Evolutionary conservation across 1,140 invertebrate genomes (phyloP).

Genomic region (Drosophila seguyi): DNA sequence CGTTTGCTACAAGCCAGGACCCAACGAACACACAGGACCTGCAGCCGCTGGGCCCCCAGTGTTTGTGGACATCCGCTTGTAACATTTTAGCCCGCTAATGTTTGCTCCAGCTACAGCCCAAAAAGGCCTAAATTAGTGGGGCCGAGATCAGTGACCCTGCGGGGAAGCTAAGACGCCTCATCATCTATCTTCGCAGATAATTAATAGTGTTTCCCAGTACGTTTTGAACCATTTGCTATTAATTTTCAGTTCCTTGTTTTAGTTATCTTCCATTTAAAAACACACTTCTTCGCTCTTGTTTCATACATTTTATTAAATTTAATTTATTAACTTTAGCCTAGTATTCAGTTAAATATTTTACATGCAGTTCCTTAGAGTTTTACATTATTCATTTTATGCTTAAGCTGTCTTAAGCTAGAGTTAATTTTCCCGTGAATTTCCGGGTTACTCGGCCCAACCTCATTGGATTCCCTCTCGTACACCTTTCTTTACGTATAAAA

Average conservation of each 20-base stretch:
- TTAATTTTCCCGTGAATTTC: slow-evolving; percentile 8
- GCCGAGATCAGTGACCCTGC: slow-evolving; percentile 26
- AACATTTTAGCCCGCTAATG: slow-evolving; percentile 34
- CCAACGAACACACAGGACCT: slow-evolving; percentile 19
- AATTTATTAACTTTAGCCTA: slow-evolving; percentile 78
- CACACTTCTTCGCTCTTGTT: slow-evolving; percentile 9
- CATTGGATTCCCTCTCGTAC: not conserved
- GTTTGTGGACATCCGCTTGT: slow-evolving; percentile 62
- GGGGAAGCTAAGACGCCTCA: not conserved
- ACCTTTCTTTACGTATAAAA: slow-evolving; percentile 77
- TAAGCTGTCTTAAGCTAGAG: slow-evolving; percentile 15
- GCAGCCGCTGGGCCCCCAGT: not conserved
- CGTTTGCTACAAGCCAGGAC: slow-evolving; percentile 65
- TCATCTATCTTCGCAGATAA: not conserved
- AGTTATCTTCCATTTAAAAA: not conserved
- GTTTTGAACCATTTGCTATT: not conserved
- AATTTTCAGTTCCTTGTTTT: not conserved
- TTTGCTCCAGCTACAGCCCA: slow-evolving; percentile 28
- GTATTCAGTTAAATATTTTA: slow-evolving; percentile 76
- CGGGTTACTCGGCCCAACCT: slow-evolving; percentile 17
- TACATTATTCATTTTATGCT: slow-evolving; percentile 58
- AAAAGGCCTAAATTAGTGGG: slow-evolving; percentile 13
- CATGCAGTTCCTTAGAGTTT: slow-evolving; percentile 76
- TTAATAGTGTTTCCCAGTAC: not conserved
- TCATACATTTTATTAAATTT: slow-evolving; percentile 80